Evolutionary conservation across 2,888 invertebrate genomes (phyloP).

Genomic region (Eupithecia pulchellata): DNA sequence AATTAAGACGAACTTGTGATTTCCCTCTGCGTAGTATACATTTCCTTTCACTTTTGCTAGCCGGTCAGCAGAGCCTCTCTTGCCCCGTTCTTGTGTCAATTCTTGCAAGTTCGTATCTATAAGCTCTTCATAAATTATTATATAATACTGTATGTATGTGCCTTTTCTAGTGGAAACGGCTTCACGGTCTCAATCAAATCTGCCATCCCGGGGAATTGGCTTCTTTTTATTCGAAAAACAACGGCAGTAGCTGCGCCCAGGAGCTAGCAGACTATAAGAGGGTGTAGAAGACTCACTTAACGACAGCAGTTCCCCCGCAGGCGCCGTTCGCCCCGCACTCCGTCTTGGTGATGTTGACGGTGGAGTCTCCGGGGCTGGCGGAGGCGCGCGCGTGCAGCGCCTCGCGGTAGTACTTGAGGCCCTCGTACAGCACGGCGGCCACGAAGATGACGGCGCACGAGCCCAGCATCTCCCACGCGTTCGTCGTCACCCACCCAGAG

Average conservation of each 20-base stretch:
- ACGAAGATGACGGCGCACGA: constrained; percentile 96
- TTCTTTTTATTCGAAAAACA: background rate
- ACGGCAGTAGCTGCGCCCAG: background rate
- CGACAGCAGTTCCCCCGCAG: constrained; percentile 70
- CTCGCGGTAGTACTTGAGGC: constrained; percentile 93
- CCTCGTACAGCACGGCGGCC: constrained; percentile 96
- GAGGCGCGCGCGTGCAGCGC: constrained; percentile 69
- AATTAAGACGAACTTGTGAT: too few species aligned
- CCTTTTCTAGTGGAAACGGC: background rate
- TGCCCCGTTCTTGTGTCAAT: too few species aligned
- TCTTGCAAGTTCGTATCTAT: background rate
- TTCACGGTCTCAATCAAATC: background rate
- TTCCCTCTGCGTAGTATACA: too few species aligned
- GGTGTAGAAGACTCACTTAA: constrained; percentile 62
- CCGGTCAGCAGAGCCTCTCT: too few species aligned
- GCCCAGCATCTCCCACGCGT: constrained; percentile 91
- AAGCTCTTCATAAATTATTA: background rate
- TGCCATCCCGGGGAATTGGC: background rate
- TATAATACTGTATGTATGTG: background rate
- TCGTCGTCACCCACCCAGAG: constrained; percentile 90
- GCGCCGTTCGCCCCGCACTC: constrained; percentile 73
- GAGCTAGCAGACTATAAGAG: background rate
- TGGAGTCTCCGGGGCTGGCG: constrained; percentile 66
- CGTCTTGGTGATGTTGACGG: constrained; percentile 80
- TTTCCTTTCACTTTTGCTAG: too few species aligned